These are phyloP conservation scores for Prunella himalayana DNA, from an alignment of 2,113 vertebrate genomes.

Conservation along the genomic window DNA sequence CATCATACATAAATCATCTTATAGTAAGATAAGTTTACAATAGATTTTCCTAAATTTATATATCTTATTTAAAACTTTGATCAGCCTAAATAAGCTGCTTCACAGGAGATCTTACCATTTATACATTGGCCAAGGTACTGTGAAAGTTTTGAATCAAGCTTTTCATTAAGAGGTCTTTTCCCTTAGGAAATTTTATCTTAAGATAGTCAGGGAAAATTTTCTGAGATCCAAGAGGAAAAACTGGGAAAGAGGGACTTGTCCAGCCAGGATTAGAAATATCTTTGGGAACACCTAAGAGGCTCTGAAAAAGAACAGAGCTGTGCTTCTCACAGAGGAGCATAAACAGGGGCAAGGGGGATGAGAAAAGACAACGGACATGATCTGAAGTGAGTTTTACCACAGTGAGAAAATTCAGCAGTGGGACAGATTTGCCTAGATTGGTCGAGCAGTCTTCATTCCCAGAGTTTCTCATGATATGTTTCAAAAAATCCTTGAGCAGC, in stretches of 20 bases:
- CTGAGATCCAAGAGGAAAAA: not conserved
- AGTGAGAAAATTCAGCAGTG: not conserved
- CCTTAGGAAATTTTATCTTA: not conserved
- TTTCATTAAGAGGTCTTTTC: not conserved
- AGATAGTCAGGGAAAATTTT: not conserved
- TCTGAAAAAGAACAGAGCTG: not conserved
- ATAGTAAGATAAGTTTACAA: not conserved
- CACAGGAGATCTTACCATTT: not conserved
- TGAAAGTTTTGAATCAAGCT: not conserved
- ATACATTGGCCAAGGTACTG: too few relatives aligned
- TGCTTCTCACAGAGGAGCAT: not conserved
- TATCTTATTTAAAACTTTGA: not conserved
- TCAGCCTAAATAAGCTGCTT: not conserved
- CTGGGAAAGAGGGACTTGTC: not conserved
- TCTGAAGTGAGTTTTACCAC: not conserved
- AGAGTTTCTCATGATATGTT: not conserved
- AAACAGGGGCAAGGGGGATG: rapidly evolving
- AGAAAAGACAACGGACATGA: not conserved
- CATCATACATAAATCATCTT: not conserved
- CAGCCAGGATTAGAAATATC: not conserved
- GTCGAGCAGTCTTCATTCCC: not conserved
- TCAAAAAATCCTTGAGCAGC: not conserved
- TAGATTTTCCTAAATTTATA: not conserved
- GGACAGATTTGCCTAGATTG: not conserved
- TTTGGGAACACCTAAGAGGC: not conserved